Evolutionary conservation across 2,797 vertebrate species (phyloP), one percentile per base, ranked within the genome.

Genomic region (Lycodopsis pacificus): DNA sequence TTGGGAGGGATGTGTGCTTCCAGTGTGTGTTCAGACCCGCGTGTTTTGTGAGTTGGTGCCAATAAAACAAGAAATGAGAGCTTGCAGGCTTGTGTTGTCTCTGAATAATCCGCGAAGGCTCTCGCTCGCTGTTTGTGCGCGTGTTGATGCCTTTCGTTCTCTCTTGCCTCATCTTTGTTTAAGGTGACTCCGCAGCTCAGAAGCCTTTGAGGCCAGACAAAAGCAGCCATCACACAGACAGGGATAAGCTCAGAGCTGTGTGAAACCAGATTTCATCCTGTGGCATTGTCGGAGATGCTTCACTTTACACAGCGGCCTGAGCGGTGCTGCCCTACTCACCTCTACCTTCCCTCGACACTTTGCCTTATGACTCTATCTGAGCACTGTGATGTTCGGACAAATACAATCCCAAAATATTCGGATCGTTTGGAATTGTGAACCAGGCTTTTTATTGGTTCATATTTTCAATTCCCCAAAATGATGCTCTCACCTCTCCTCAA

Each of bases 171-270:
- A 36, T 65, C 65, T 65, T 27, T 67, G 46, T 86, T 72, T 61
- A 65, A 76, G 78, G 81, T 73, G 86, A 81, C 59, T 82, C 71
- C 0, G 2, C 22, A 42, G 81, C 86, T 79, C 73, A 1, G 77
- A 62, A 83, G 76, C 80, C 75, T 92, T 84, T 91, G 82, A 89
- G 85, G 73, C 80, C 84, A 76, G 82, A 92, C 88, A 86, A 87
- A 92, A 73, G 86, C 84, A 86, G 71, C 66, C 66, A 80, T 79
- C 88, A 88, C 82, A 83, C 79, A 77, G 76, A 63, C 65, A 14
- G 79, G 48, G 84, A 91, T 87, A 74, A 81, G 75, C 85, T 67
- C 1, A 20, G 71, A 87, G 88, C 79, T 67, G 58, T 75, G 74
- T 81, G 82, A 65, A 84, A 83, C 72, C 78, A 85, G 81, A 89